Evolutionary conservation across 2,113 vertebrate species (phyloP).

Genomic region (Merops nubicus): DNA sequence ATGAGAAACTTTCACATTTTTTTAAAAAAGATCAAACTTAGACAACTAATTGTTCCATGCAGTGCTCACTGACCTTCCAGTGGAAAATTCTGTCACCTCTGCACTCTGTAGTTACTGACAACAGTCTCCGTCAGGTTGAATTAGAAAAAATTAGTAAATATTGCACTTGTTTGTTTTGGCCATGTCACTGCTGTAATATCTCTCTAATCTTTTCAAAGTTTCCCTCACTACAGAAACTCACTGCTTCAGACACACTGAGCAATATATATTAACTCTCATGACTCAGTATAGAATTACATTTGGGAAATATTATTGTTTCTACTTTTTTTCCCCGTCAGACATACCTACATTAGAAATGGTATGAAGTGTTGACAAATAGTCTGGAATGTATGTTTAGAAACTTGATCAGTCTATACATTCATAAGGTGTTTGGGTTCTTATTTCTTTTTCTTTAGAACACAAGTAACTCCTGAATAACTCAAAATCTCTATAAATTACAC

Average conservation of each 20-base stretch:
- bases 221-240: neutral
- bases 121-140: neutral
- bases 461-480: neutral
- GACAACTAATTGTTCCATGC: neutral
- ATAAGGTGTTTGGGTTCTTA: fast-evolving
- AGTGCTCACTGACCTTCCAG: neutral
- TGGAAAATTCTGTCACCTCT: neutral
- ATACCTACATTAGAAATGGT: neutral
- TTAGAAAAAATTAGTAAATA: neutral
- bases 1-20: neutral
- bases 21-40: neutral
- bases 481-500: neutral
- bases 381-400: neutral
- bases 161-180: neutral
- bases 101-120: neutral
- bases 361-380: neutral
- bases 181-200: neutral
- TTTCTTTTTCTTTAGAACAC: neutral
- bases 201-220: neutral
- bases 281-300: neutral
- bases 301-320: neutral
- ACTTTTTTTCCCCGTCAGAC: neutral
- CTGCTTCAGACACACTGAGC: neutral
- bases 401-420: neutral
- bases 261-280: neutral